Evolutionary conservation across 2,113 vertebrate species (phyloP).

Genomic region (Cnemophilus loriae): DNA sequence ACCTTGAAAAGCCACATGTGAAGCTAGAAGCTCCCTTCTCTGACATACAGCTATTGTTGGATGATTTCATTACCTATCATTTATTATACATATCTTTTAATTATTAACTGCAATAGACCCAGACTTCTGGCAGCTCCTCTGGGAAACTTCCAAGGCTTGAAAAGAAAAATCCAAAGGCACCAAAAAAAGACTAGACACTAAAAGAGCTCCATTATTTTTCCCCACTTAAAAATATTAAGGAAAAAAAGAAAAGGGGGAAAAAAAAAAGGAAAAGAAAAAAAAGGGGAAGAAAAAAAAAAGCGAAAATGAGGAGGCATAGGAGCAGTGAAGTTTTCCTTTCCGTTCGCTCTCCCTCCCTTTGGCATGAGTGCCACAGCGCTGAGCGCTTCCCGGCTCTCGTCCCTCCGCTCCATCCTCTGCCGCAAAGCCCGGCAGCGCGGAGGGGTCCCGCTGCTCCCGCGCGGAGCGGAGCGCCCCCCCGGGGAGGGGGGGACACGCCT

Average conservation of each 20-base stretch:
- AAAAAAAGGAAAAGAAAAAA: fast-evolving
- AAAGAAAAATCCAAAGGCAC: background rate
- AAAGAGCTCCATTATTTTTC: background rate
- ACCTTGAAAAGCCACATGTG: background rate
- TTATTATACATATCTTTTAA: conserved; percentile 30
- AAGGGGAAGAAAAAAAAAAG: fast-evolving
- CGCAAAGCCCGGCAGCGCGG: background rate
- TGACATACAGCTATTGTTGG: background rate
- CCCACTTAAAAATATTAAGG: background rate
- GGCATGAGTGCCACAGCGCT: background rate
- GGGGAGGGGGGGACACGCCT: background rate
- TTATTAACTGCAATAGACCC: conserved; percentile 34
- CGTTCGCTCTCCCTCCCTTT: background rate
- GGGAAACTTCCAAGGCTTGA: background rate
- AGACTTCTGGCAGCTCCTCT: background rate
- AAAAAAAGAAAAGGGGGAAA: fast-evolving
- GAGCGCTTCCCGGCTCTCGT: background rate
- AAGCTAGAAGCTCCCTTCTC: background rate
- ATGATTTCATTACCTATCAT: conserved; percentile 31
- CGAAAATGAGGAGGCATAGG: background rate
- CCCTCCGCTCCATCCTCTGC: background rate
- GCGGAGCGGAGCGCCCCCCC: background rate
- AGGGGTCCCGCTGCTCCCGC: background rate
- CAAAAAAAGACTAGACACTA: background rate
- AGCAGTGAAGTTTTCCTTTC: background rate